Evolutionary conservation across 2,113 vertebrate species (phyloP).

Genomic region (Hypomesus transpacificus): DNA sequence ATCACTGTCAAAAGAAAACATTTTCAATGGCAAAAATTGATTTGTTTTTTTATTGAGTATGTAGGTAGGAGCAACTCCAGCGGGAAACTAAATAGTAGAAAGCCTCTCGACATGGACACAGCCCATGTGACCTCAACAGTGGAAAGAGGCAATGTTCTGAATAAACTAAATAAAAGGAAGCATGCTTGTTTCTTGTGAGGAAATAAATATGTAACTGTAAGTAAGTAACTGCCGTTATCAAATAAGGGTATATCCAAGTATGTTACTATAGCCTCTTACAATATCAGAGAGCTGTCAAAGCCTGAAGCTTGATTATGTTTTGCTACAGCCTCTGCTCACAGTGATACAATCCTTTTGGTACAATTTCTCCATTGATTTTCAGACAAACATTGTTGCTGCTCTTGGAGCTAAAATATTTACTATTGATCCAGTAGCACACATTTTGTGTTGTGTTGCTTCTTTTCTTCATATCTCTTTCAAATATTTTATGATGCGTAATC

Average conservation of each 20-base stretch:
- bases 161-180: background rate
- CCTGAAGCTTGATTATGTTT: background rate
- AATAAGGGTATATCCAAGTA: background rate
- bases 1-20: background rate
- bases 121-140: background rate
- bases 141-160: too few relatives aligned
- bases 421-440: background rate
- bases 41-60: background rate
- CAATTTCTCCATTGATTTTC: background rate
- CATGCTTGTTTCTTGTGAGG: background rate
- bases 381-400: conserved; percentile 2
- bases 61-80: background rate
- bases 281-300: conserved; percentile 5
- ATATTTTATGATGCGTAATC: background rate
- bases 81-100: too few relatives aligned
- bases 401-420: background rate
- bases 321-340: background rate
- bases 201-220: background rate
- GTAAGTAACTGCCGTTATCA: background rate
- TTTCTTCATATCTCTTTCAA: background rate
- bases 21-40: background rate
- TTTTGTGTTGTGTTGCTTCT: background rate
- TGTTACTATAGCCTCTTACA: background rate
- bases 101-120: background rate
- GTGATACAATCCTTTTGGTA: background rate